Base-by-base conservation (phyloP, 2,113 vertebrate genomes). In the Peromyscus californicus region DNA sequence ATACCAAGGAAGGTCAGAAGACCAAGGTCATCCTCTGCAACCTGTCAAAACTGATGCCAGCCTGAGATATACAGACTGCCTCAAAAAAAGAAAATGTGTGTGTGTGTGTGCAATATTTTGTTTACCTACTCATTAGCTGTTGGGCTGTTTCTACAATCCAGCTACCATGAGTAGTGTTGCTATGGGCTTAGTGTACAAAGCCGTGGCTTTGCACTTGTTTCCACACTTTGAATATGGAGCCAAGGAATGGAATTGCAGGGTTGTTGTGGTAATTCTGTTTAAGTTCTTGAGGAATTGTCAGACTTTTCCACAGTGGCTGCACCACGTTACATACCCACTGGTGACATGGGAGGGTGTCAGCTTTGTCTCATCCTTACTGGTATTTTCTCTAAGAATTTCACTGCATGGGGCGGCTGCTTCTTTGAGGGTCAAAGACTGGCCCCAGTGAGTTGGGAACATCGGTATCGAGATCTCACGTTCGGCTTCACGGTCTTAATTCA, bases 221-320 rank as follows among this genome's bases (percentile, higher is more conserved):
- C 89, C 87, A 0, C 88, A 48, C 74, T 75, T 51, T 22, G 61
- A 39, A 69, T 51, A 0, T 48, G 21, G 39, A 61, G 36, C 54
- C 65, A n/a, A 42, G 1, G 26, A 57, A 51, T 79, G 5, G 63
- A 89, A 78, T 51, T 78, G 16, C 67, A 51, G 74, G 89, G 3
- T 87, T 72, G 39, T 33, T 54, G 13, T n/a, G 31, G 29, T 63
- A 72, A 69, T 36, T 83, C 61, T 87, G 15, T 48, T 72, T 80
- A 89, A 69, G n/a, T 87, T 84, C 90, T 67, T 75, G 9, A 78
- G 84, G 33, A 88, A 75, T 33, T 79, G 21, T 54, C 80, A 84
- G 10, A 36, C 69, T 75, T 89, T 89, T 69, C 65, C 51, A 45
- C 63, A 91, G 42, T 24, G 29, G n/a, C 39, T 54, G 45, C 0